Evolutionary conservation across 2,113 vertebrate genomes (phyloP), one percentile per base, ranked within the genome.

Genomic region (Prunella himalayana): DNA sequence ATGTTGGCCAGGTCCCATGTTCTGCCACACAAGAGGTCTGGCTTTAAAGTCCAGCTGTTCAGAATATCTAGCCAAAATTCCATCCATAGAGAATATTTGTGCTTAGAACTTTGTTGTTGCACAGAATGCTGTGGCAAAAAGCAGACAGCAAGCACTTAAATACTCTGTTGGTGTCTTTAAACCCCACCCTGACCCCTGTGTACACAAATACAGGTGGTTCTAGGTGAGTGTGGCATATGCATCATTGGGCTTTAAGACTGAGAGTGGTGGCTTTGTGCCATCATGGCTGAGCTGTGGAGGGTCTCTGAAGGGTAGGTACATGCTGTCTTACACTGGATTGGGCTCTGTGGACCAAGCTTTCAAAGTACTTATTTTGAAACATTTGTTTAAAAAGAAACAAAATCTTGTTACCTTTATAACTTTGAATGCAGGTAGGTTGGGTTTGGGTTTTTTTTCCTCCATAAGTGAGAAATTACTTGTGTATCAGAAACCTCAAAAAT

Each of bases 241-340:
- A 20, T 37, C 13, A 13, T 3, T 4, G 12, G 61, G 42, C 39
- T 79, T 61, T 39, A 41, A 14, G 41, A 41, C 11, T 1, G 2
- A 64, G 21, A 13, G 33, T 68, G 59, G 72, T 2, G 4, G 39
- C 53, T 71, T 60, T 71, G 64, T 78, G 70, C 53, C 14, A 2
- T 51, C 10, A 0, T 23, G 44, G 41, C 39, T 76, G 63, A 69
- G 49, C 31, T 66, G 53, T 56, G 44, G 30, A 82, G 37, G 24
- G 30, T 82, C 57, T 76, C 41, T 30, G 28, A 73, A 83, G 56
- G 21, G 49, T n/a, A 37, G 25, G 31, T 16, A 35, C 2, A 0
- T 4, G 3, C 8, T 37, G 7, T 42, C 8, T 56, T 54, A 7
- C 0, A 5, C n/a, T 71, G 53, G 7, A 23, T 7, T 3, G 0